Conservation (phyloP, 2,888 invertebrate genomes). For the Trachelus iudaicus region DNA sequence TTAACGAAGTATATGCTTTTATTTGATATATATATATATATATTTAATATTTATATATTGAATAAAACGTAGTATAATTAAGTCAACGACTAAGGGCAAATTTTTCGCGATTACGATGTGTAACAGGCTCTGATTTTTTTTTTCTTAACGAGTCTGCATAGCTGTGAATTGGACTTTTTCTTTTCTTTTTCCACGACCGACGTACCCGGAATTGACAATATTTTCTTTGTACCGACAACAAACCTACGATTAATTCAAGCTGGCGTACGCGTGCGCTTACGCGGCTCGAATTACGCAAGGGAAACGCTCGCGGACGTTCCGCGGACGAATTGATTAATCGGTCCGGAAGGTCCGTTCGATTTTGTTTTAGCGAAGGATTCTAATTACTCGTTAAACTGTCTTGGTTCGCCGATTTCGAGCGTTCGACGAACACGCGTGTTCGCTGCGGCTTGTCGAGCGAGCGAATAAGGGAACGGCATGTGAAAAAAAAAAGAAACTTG, state of each 20-base stretch:
- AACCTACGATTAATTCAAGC: neutral
- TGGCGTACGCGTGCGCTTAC: neutral
- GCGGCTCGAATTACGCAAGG: neutral
- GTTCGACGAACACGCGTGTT: constrained; percentile 50
- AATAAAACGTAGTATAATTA: neutral
- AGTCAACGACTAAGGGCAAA: neutral
- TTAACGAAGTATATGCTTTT: neutral
- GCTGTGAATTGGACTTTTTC: neutral
- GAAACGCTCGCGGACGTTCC: neutral
- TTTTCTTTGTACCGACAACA: neutral
- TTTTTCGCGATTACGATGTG: neutral
- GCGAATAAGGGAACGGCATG: constrained; percentile 53
- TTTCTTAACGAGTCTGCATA: neutral
- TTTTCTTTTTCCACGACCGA: neutral
- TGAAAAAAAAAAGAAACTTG: constrained; percentile 20
- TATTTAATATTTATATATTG: no score
- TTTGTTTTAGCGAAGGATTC: constrained; percentile 44
- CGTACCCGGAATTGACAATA: neutral
- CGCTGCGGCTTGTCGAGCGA: constrained; percentile 57
- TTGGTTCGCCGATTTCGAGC: constrained; percentile 55
- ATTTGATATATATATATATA: neutral
- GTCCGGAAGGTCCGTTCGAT: neutral
- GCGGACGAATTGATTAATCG: neutral
- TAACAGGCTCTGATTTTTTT: neutral
- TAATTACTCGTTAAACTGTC: constrained; percentile 51